Evolutionary conservation across 2,113 vertebrate species (phyloP), one percentile per base, ranked within the genome.

Genomic region (Peromyscus californicus): DNA sequence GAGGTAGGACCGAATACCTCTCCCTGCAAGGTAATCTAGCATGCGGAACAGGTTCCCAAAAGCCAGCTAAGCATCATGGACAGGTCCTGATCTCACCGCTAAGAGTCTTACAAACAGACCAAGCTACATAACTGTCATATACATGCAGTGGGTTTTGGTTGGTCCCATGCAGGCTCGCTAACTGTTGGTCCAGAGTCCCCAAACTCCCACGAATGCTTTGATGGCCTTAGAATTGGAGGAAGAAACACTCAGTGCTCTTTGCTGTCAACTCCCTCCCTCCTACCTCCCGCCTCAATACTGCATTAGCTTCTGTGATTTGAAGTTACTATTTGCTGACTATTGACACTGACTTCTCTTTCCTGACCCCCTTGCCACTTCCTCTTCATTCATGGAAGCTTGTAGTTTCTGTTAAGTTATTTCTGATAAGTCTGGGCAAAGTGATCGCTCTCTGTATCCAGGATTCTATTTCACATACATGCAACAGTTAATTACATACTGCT

Each of bases 401-500:
- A 51, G 24, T 29, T 90, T 95, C 39, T 94, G 42, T 90, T 83
- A 74, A 92, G 9, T 4, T 72, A 36, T 54, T 87, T 92, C 21
- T 92, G 54, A 88, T 39, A 24, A 70, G 45, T 94, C 33, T 69
- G 31, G 12, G 76, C 63, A 88, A 87, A 76, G 31, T 57, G 75
- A 78, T 85, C 8, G 36, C 48, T 87, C 61, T 69, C 15, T 57
- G 70, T 72, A 39, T 63, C 75, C 42, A 22, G 21, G 31, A 92
- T 59, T 92, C 63, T 42, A 5, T 90, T 93, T 92, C 86, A 89
- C 16, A 92, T 51, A 76, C 75, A 90, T 69, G 33, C 67, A 59
- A 63, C 33, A 65, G 63, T 87, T 92, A 92, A 88, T 84, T 96
- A 48, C 48, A 59, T 65, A 42, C 36, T 95, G 65, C 80, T 75